Percentiles rank a stretch among this genome's conserved stretches.
These are phyloP conservation scores for Hylia prasina DNA, from an alignment of 2,113 vertebrate species.

Conservation along the genomic window DNA sequence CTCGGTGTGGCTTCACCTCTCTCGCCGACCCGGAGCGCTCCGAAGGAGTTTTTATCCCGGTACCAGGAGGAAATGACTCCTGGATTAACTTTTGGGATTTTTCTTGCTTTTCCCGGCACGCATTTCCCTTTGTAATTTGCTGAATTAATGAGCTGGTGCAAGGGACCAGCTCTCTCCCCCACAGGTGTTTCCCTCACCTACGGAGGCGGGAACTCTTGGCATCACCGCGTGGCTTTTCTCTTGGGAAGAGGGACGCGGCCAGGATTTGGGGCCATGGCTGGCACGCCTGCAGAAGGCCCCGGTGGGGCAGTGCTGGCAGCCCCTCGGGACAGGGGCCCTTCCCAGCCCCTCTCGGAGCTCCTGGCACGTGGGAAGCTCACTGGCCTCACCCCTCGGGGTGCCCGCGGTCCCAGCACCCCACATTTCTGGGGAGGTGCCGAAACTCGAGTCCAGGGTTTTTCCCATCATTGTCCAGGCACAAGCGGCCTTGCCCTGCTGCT, in stretches of 20 bases:
- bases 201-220: not conserved
- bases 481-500: fast-evolving
- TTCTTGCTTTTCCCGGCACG: slow-evolving; percentile 36
- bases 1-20: not conserved
- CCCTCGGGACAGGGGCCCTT: not conserved
- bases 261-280: not conserved
- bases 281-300: fast-evolving
- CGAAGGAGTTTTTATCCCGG: slow-evolving; percentile 60
- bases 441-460: not conserved
- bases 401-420: not conserved
- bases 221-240: fast-evolving
- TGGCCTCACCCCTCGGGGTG: fast-evolving
- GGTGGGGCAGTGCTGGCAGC: not conserved
- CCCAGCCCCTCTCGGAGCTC: fast-evolving
- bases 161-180: slow-evolving; percentile 16
- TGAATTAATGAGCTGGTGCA: slow-evolving; percentile 6
- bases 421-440: fast-evolving
- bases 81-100: slow-evolving; percentile 47
- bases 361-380: fast-evolving
- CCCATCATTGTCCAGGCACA: not conserved
- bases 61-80: slow-evolving; percentile 56
- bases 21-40: not conserved
- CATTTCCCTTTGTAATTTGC: slow-evolving; percentile 45
- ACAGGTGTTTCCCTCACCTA: not conserved
- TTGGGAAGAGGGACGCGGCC: not conserved